Evolutionary conservation across 2,797 vertebrate genomes (phyloP), one percentile per base, ranked within the genome.

Genomic region (Chelon auratus): DNA sequence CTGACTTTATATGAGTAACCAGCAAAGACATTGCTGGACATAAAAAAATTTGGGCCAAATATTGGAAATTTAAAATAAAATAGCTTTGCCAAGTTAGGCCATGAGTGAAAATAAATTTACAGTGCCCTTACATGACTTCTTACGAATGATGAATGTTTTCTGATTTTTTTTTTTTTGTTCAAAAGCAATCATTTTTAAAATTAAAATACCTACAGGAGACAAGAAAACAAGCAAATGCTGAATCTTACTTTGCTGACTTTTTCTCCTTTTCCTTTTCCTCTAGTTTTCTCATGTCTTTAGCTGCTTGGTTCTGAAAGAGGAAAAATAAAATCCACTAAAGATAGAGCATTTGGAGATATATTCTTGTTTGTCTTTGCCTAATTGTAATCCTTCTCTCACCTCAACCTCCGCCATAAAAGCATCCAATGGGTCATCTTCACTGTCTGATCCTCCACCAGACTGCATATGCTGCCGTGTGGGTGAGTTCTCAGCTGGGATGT

Each of bases 391-490:
- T 61, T 12, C 48, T 71, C 94, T 94, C 86, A 97, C 98, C 96
- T 99, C 98, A 75, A 99, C 98, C 92, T 99, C 97, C 71, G 98
- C 98, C 98, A 99, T 99, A 78, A 99, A 99, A 17, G 98, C 97
- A 81, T 99, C 98, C 68, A 99, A 93, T 12, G 98, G 98, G 72
- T 99, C 98, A 69, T 99, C 98, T 18, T 99, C 98, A 0, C 97
- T 99, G 91, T 99, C 98, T 47, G 97, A 98, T 56, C 97, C 96
- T 0, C 92, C 92, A 0, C 96, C 96, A 39, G 96, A 92, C 82
- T 95, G 93, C 80, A 99, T 95, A 82, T 99, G 97, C 90, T 97
- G 96, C 58, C 98, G 94, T 50, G 98, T 99, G 43, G 98, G 98
- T 5, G 98, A 99, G 86, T 99, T 99, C 92, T 99, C 98, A 9